Evolutionary conservation across 2,888 invertebrate genomes (phyloP).

Genomic region (Leucophenga montana): DNA sequence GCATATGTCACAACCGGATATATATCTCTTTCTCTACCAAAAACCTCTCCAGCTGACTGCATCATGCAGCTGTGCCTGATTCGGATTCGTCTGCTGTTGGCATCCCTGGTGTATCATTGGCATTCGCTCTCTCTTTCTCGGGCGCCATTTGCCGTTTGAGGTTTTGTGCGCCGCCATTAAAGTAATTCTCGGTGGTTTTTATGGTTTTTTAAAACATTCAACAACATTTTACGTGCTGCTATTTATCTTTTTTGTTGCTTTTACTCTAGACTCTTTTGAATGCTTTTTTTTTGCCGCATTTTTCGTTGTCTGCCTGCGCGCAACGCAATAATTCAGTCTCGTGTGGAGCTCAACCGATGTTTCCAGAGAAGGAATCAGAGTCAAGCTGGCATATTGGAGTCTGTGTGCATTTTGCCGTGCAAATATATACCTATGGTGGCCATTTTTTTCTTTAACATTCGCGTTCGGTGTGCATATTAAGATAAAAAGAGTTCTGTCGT

Average conservation of each 20-base stretch:
- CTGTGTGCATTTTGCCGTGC: not conserved
- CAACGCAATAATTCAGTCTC: conserved; percentile 65
- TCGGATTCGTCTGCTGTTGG: not conserved
- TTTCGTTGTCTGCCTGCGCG: conserved; percentile 40
- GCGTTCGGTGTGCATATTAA: not conserved
- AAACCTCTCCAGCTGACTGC: not conserved
- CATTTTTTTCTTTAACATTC: not conserved
- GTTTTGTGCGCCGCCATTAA: conserved; percentile 50
- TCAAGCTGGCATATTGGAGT: too few species aligned
- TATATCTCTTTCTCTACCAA: too few species aligned
- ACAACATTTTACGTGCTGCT: conserved; percentile 67
- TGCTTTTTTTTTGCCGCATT: conserved; percentile 43
- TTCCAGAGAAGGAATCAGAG: too few species aligned
- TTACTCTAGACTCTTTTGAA: conserved; percentile 24
- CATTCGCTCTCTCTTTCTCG: conserved; percentile 3
- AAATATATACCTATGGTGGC: not conserved
- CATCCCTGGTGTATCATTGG: conserved; percentile 14
- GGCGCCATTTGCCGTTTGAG: conserved; percentile 26
- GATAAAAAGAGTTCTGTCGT: not conserved
- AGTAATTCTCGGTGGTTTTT: conserved; percentile 67
- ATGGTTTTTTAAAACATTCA: conserved; percentile 67
- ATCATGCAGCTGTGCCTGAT: conserved; percentile 1
- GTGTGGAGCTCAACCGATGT: conserved; percentile 57
- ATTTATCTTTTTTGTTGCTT: conserved; percentile 57
- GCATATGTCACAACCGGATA: not conserved